phyloP scores from a whole-genome alignment of 2,797 vertebrate genomes.

The Leucoraja ocellata region DNA sequence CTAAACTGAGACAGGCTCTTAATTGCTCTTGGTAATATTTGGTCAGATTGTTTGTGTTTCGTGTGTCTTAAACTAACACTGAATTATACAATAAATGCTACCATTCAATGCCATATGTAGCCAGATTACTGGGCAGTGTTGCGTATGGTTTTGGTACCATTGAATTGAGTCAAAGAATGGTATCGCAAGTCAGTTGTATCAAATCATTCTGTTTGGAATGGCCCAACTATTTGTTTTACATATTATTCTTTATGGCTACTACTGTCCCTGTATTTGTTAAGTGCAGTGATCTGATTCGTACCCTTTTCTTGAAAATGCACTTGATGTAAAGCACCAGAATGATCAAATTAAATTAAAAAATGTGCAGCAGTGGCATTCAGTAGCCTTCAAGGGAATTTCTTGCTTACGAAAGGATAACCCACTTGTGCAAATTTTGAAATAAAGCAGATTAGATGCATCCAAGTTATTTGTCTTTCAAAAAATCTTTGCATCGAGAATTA shows the following conservation, averaged over 20 bases:
- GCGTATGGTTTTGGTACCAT: background rate
- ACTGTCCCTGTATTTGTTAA: constrained; percentile 11
- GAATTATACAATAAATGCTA: background rate
- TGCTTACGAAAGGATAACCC: background rate
- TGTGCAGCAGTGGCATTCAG: background rate
- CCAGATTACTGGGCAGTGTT: background rate
- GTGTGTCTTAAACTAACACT: background rate
- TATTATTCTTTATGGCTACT: background rate
- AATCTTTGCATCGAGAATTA: background rate
- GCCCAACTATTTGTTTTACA: background rate
- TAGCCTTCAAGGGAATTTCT: background rate
- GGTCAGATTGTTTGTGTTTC: background rate
- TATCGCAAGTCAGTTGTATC: constrained; percentile 1
- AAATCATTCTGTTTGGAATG: background rate
- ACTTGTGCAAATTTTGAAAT: constrained; percentile 9
- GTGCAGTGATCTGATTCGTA: background rate
- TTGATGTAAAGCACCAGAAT: background rate
- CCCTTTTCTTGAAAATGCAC: background rate
- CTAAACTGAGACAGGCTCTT: background rate
- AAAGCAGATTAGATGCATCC: background rate
- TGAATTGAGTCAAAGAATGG: background rate
- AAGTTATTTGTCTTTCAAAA: background rate
- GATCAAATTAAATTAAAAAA: background rate
- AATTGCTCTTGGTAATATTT: background rate
- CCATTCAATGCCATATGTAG: background rate